Evolutionary conservation across 2,888 invertebrate species (phyloP).

Genomic region (Petrolisthes cinctipes): DNA sequence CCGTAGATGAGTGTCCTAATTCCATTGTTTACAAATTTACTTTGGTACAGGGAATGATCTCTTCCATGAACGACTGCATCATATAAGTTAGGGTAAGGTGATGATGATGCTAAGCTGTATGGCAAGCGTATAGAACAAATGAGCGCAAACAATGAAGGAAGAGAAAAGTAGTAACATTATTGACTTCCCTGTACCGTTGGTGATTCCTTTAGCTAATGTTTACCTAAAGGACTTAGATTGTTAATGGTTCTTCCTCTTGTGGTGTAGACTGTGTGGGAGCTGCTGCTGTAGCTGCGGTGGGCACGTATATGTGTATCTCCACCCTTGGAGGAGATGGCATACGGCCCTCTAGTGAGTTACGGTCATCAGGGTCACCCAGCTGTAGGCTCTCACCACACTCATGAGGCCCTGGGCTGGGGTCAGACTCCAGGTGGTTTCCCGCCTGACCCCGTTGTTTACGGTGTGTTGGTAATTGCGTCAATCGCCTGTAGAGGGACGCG

Average conservation of each 20-base stretch:
- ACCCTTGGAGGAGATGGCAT: constrained; percentile 38
- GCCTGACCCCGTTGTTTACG: constrained; percentile 33
- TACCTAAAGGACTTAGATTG: no score
- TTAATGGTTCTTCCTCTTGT: constrained; percentile 15
- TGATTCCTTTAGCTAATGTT: no score
- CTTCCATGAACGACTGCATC: no score
- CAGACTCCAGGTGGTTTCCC: not conserved
- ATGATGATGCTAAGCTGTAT: no score
- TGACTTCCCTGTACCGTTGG: no score
- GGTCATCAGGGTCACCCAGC: constrained; percentile 8
- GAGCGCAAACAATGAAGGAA: no score
- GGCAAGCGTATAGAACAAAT: no score
- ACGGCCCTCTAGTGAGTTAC: constrained; percentile 5
- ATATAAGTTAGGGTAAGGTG: no score
- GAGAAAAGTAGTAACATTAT: no score
- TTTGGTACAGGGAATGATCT: no score
- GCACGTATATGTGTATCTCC: constrained; percentile 56
- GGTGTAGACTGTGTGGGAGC: not conserved
- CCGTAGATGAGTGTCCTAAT: no score
- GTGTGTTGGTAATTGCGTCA: constrained; percentile 46
- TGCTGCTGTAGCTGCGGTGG: constrained; percentile 35
- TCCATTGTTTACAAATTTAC: no score
- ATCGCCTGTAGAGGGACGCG: constrained; percentile 49
- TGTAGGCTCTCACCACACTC: not conserved
- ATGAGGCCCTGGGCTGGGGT: not conserved